Conservation (phyloP, 2,888 invertebrate genomes). For the Ornithoptera priamus region DNA sequence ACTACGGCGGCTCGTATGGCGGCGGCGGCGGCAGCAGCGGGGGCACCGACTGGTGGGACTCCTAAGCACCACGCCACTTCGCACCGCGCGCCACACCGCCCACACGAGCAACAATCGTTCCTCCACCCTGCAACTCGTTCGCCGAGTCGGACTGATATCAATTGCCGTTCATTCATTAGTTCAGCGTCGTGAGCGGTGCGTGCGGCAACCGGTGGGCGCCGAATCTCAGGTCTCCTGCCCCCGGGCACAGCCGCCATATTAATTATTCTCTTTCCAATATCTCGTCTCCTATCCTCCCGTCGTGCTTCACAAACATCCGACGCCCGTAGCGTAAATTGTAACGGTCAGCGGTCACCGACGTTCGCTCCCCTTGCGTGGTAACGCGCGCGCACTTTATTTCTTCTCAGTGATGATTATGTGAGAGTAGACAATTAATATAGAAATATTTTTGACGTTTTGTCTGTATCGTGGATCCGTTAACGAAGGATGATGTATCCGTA, state of each 20-base stretch:
- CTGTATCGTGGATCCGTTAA: constrained; percentile 73
- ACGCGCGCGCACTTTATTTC: constrained; percentile 56
- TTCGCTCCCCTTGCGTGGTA: constrained; percentile 50
- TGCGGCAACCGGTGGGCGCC: constrained; percentile 53
- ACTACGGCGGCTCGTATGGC: constrained; percentile 72
- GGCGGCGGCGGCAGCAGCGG: constrained; percentile 70
- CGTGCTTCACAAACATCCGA: constrained; percentile 43
- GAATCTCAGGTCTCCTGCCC: constrained; percentile 68
- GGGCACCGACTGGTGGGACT: constrained; percentile 76
- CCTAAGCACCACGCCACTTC: constrained; percentile 48
- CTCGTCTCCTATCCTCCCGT: constrained; percentile 31
- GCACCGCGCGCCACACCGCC: constrained; percentile 40
- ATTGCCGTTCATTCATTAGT: constrained; percentile 21
- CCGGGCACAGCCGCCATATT: constrained; percentile 38
- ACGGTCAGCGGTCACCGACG: constrained; percentile 41
- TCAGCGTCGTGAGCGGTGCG: constrained; percentile 46
- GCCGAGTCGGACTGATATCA: constrained; percentile 62
- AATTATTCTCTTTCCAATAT: constrained; percentile 25
- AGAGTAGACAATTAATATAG: constrained; percentile 70
- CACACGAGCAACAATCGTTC: constrained; percentile 28
- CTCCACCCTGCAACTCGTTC: constrained; percentile 7
- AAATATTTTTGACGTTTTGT: constrained; percentile 76
- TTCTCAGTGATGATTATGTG: constrained; percentile 62
- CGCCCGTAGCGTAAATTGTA: constrained; percentile 45
- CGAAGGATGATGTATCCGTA: constrained; percentile 60